A percentile compares a stretch with the other conserved stretches of the same genome.
Conservation (phyloP, 1,140 invertebrate species). For the Belonocnema kinseyi region DNA sequence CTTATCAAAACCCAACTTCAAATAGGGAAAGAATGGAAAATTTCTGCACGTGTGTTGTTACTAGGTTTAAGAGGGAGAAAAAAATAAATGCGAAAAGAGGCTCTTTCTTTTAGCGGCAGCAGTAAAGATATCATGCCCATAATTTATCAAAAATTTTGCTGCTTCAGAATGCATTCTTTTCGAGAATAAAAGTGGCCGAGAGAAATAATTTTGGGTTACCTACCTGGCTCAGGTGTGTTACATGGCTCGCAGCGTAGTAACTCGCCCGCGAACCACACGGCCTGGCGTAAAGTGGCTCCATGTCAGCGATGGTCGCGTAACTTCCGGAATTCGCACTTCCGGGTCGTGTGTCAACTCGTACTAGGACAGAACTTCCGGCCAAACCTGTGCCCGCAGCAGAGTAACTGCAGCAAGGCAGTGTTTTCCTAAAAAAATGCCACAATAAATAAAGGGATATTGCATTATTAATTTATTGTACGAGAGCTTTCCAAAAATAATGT, state of each 20-base stretch:
- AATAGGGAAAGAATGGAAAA: too few species aligned
- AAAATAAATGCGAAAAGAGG: too few species aligned
- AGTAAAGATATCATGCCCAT: too few species aligned
- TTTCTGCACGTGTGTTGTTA: too few species aligned
- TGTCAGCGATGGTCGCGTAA: slow-evolving; percentile 87
- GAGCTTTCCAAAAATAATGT: too few species aligned
- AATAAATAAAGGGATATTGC: not conserved
- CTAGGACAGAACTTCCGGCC: slow-evolving; percentile 78
- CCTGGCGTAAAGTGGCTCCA: slow-evolving; percentile 78
- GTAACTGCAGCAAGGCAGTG: slow-evolving; percentile 73
- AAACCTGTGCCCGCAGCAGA: slow-evolving; percentile 71
- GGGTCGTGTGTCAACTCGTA: slow-evolving; percentile 81
- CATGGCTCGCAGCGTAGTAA: slow-evolving; percentile 79
- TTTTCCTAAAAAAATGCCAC: slow-evolving; percentile 65
- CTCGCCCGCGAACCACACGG: slow-evolving; percentile 77
- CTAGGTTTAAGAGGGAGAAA: too few species aligned
- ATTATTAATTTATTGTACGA: not conserved
- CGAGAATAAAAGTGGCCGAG: too few species aligned
- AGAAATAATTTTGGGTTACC: slow-evolving; percentile 48
- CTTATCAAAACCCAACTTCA: too few species aligned
- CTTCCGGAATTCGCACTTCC: slow-evolving; percentile 85
- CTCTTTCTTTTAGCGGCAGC: too few species aligned
- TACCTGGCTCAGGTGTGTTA: slow-evolving; percentile 77
- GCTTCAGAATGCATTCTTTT: too few species aligned
- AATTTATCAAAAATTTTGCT: too few species aligned